Evolutionary conservation across 2,113 vertebrate species (phyloP).

Genomic region (Acrocephalus arundinaceus): DNA sequence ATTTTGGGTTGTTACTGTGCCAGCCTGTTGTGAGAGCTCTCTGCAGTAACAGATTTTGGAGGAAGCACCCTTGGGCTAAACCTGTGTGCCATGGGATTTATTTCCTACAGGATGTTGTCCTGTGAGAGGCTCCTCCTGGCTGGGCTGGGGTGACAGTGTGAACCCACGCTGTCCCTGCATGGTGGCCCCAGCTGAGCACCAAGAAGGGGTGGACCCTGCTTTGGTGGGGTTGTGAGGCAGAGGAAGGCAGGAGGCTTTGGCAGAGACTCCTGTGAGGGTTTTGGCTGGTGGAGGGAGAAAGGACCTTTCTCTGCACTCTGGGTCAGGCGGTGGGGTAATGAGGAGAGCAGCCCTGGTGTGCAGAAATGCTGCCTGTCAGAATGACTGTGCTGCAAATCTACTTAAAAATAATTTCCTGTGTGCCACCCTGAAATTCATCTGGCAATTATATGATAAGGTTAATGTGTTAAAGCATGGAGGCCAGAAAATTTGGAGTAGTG

Average conservation of each 20-base stretch:
- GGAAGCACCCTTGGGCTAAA: neutral
- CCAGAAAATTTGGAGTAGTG: neutral
- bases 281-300: neutral
- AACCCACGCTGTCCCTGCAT: no score
- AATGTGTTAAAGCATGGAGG: conserved; percentile 9
- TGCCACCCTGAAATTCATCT: conserved; percentile 23
- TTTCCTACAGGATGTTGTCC: neutral
- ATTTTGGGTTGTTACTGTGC: no score
- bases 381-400: neutral
- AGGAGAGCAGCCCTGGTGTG: neutral
- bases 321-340: neutral
- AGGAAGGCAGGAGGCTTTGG: neutral
- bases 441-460: conserved; percentile 48
- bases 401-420: conserved; percentile 1
- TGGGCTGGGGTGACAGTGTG: neutral
- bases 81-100: neutral
- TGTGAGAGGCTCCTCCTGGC: neutral
- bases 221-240: neutral
- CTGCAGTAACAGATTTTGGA: neutral
- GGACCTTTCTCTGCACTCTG: neutral
- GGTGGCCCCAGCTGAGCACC: neutral
- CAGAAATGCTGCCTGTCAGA: neutral
- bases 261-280: neutral
- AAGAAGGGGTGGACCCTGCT: neutral
- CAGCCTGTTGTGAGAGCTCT: neutral